A percentile compares a stretch with the other conserved stretches of the same genome.
phyloP scores from a whole-genome alignment of 2,888 invertebrate genomes.

The Glaucopsyche alexis region DNA sequence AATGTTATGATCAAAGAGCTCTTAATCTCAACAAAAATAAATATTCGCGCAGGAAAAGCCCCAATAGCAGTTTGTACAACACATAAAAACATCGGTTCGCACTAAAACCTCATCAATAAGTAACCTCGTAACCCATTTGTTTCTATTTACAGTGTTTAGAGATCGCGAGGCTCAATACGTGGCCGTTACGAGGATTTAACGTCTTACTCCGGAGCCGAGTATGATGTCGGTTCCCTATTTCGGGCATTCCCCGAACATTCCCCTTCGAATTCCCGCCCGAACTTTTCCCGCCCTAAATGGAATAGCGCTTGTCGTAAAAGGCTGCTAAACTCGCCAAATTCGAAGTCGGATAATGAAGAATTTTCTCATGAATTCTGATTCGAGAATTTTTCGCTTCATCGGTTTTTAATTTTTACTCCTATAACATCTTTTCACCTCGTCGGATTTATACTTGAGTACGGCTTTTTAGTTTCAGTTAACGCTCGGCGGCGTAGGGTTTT shows the following conservation, averaged over 20 bases:
- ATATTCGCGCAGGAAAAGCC: neutral
- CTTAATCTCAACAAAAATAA: neutral
- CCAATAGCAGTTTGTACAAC: slow-evolving; percentile 1
- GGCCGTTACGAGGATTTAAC: slow-evolving; percentile 68
- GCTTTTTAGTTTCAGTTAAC: slow-evolving; percentile 8
- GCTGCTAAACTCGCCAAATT: slow-evolving; percentile 39
- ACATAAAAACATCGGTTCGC: slow-evolving; percentile 9
- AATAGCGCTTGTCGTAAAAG: slow-evolving; percentile 46
- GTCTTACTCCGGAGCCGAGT: slow-evolving; percentile 62
- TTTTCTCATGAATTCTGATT: slow-evolving; percentile 38
- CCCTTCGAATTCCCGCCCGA: slow-evolving; percentile 65
- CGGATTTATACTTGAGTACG: neutral
- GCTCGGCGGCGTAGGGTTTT: slow-evolving; percentile 4
- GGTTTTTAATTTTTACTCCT: slow-evolving; percentile 36
- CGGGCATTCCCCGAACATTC: slow-evolving; percentile 69
- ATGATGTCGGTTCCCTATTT: slow-evolving; percentile 54
- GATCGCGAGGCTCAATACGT: slow-evolving; percentile 62
- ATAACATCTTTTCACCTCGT: slow-evolving; percentile 14
- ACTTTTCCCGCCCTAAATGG: slow-evolving; percentile 56
- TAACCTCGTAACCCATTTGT: slow-evolving; percentile 46
- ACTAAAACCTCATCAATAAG: slow-evolving; percentile 20
- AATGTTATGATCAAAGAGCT: neutral
- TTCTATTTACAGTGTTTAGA: slow-evolving; percentile 54
- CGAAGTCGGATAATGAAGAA: slow-evolving; percentile 41
- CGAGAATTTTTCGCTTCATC: slow-evolving; percentile 38